Evolutionary conservation across 2,797 vertebrate species (phyloP), one percentile per base, ranked within the genome.

Genomic region (Rhinichthys osculus): DNA sequence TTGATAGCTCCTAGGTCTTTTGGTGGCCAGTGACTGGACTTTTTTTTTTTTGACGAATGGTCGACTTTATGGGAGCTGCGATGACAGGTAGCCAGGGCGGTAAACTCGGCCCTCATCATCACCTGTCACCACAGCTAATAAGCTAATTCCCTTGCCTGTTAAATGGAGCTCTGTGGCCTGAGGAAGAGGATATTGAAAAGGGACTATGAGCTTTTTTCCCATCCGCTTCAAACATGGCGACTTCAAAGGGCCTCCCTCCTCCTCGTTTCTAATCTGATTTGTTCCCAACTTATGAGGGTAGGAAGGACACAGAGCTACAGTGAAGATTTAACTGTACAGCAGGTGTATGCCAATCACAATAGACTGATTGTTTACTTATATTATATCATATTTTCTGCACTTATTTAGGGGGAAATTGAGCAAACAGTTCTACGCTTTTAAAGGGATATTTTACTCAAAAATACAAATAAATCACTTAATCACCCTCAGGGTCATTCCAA

Each of bases 91-190:
- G 82, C 62, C 54, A 78, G 80, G 88, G 83, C 77, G 73, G 87
- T 88, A 87, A 90, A 87, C 83, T 89, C 82, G 77, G 85, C 84
- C 90, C 88, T 86, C 89, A 90, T 91, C 89, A 89, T 93, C 90
- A 91, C 90, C 91, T 94, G 90, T 94, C 93, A 93, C 87, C 91
- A 89, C 78, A 87, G 89, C 90, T 93, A 92, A 94, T 95, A 92
- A 92, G 90, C 88, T 91, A 87, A 92, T 92, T 92, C 82, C 90
- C 87, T 81, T 85, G 81, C 88, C 76, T 71, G 87, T 89, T 86
- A 89, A 90, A 92, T 84, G 78, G 57, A 91, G 87, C 84, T 87
- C 89, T 92, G 87, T 87, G 73, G 89, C 86, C 85, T 38, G 30
- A 85, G 71, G 35, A 85, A 83, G 87, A 82, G 85, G 27, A 90